phyloP scores from a whole-genome alignment of 2,797 vertebrate genomes.

The Acanthiza pusilla region DNA sequence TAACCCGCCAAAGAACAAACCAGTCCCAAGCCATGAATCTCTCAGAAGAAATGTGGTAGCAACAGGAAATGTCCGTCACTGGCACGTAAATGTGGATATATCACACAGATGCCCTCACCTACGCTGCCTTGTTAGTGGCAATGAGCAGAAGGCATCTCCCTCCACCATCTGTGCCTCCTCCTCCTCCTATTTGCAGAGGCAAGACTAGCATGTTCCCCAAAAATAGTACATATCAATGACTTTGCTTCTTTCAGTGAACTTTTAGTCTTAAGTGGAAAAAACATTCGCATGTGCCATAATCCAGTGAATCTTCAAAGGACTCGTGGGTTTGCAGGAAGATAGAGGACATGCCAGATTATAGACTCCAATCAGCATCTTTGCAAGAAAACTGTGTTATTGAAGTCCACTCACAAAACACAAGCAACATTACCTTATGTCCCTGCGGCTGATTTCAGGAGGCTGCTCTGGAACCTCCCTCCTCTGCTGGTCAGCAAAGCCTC shows the following conservation, averaged over 20 bases:
- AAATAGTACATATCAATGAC: neutral
- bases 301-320: neutral
- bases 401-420: neutral
- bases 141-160: neutral
- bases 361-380: neutral
- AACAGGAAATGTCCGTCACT: neutral
- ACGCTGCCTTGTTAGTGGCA: neutral
- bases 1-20: neutral
- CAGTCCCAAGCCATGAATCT: neutral
- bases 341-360: neutral
- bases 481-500: neutral
- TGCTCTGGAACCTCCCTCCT: neutral
- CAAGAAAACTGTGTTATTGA: neutral
- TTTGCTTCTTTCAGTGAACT: neutral
- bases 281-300: neutral
- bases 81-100: neutral
- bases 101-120: neutral
- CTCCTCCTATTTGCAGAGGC: neutral
- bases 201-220: neutral
- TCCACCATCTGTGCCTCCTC: neutral
- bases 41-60: neutral
- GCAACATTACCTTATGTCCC: neutral
- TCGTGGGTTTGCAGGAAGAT: neutral
- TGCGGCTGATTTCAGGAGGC: neutral
- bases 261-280: neutral